phyloP scores from a whole-genome alignment of 2,888 invertebrate genomes.

The Malachius bipustulatus region DNA sequence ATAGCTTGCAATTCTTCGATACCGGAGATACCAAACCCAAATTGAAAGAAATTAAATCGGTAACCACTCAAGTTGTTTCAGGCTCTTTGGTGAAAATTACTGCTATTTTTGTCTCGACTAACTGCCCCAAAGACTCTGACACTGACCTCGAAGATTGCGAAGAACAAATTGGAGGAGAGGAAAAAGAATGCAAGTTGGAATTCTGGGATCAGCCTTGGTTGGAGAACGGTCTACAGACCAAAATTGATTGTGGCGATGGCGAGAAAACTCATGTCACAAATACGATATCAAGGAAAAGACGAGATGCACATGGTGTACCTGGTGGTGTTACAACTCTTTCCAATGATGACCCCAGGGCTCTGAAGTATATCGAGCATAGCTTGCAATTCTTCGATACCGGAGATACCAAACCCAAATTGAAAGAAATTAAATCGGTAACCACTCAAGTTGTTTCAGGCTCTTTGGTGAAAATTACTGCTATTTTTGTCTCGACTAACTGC shows the following conservation, averaged over 20 bases:
- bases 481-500: conserved; percentile 46
- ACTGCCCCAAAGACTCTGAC: conserved; percentile 35
- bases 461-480: conserved; percentile 45
- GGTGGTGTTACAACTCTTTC: conserved; percentile 6
- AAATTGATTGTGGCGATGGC: not conserved
- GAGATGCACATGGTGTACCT: not conserved
- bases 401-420: conserved; percentile 26
- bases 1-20: conserved; percentile 37
- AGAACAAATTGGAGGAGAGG: conserved; percentile 25
- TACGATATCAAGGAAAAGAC: not conserved
- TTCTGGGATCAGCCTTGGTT: conserved; percentile 15
- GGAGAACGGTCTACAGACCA: conserved; percentile 7
- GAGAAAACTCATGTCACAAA: not conserved
- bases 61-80: conserved; percentile 41
- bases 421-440: conserved; percentile 38
- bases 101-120: conserved; percentile 45
- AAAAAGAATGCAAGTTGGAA: conserved; percentile 36
- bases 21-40: conserved; percentile 21
- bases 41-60: conserved; percentile 37
- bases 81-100: conserved; percentile 46
- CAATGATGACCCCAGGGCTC: conserved; percentile 29
- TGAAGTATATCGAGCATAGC: conserved; percentile 28
- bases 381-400: conserved; percentile 34
- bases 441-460: conserved; percentile 44
- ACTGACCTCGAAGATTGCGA: conserved; percentile 22